These are phyloP conservation scores for Platanista minor DNA, from an alignment of 2,113 vertebrate genomes.

Conservation along the genomic window DNA sequence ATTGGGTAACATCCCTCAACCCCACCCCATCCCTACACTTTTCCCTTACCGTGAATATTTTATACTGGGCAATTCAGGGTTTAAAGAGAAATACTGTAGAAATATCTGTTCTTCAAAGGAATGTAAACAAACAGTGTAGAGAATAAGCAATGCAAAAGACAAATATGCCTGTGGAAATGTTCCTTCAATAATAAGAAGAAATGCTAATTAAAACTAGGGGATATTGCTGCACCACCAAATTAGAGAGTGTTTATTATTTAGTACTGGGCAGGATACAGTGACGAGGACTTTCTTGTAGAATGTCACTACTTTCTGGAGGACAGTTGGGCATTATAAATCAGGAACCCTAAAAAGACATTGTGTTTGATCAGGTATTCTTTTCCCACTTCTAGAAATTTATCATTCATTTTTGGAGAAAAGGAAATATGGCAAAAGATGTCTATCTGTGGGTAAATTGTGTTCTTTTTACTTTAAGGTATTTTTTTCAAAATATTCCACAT, in stretches of 20 bases:
- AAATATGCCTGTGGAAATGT: not conserved
- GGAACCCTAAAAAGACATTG: not conserved
- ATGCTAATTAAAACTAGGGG: not conserved
- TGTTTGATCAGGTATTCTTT: not conserved
- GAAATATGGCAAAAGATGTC: not conserved
- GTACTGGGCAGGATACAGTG: not conserved
- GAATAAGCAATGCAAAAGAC: not conserved
- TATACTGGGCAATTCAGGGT: not conserved
- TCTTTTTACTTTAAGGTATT: not conserved
- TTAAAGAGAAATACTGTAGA: conserved; percentile 21
- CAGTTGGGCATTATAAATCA: not conserved
- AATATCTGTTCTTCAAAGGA: not conserved
- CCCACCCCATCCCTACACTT: not conserved
- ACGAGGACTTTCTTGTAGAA: not conserved
- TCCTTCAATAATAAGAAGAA: not conserved
- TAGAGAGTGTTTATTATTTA: not conserved
- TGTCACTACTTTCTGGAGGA: not conserved
- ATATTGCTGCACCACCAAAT: not conserved
- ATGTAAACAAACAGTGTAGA: not conserved
- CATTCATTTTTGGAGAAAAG: not conserved
- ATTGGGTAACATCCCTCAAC: not conserved
- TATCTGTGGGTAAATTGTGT: not conserved
- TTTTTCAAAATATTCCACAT: not conserved
- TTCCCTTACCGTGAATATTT: not conserved
- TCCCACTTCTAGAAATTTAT: not conserved